Base-by-base conservation (phyloP, 2,888 invertebrate genomes). In the Chrysolina oricalcia region DNA sequence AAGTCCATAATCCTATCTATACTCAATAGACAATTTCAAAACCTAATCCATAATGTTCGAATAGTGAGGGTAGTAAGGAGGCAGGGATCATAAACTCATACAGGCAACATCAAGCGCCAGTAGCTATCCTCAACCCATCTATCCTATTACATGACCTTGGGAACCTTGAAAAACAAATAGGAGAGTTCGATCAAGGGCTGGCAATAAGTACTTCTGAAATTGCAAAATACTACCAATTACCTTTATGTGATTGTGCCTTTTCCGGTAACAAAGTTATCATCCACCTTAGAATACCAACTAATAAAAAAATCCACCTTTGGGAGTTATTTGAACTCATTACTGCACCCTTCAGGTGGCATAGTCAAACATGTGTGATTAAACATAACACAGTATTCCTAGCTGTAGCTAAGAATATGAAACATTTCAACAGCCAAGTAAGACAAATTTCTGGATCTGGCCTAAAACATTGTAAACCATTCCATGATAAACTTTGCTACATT, bases 71-170 rank as follows among this genome's bases (percentile, higher is more conserved):
- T 4, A n/a, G n/a, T 46, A 15, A 59, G 19, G 19, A 50, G 50
- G 50, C 50, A 50, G 15, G 50, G n/a, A 50, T 50, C 50, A 50
- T 50, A 50, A 50, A 50, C 50, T 50, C 50, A 50, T 50, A 13
- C 50, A 50, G 50, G 50, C 50, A 50, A 35, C 35, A 35, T 35
- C 35, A 35, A 35, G 27, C 27, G 27, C 27, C 27, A 27, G 35
- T 35, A 35, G 35, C 35, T 35, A 35, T 35, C 8, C 35, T 8
- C 4, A 35, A 3, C 35, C 35, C 35, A 35, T 35, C 35, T 35
- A 35, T 35, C 4, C 35, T 35, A 8, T 35, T 35, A 35, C 35
- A 35, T 35, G 35, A 35, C 35, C 35, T 35, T 8, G 8, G 35
- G 35, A 35, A 35, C 35, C 35, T 35, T 35, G 35, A 35, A 35